Percentiles rank a stretch among this genome's conserved stretches.
These are phyloP conservation scores for Falco naumanni DNA, from an alignment of 2,797 vertebrate species.

Conservation along the genomic window DNA sequence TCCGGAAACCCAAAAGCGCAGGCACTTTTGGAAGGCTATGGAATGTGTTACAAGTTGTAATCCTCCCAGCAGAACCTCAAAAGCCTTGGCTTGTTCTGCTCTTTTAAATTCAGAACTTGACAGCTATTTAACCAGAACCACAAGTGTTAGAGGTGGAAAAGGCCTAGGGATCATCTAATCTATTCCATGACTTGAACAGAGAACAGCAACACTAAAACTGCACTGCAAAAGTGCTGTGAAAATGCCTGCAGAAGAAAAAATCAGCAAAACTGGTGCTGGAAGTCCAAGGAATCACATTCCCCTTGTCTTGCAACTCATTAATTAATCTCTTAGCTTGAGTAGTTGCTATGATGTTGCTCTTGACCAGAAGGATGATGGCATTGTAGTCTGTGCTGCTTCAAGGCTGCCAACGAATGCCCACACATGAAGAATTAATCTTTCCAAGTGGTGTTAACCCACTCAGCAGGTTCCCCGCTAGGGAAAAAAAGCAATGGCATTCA, in stretches of 20 bases:
- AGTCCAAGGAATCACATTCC: neutral
- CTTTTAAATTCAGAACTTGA: conserved; percentile 48
- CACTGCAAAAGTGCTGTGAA: neutral
- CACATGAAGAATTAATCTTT: conserved; percentile 41
- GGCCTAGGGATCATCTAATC: conserved; percentile 53
- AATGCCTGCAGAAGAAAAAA: neutral
- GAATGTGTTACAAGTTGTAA: conserved; percentile 40
- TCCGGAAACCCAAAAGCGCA: neutral
- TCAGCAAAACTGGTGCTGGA: neutral
- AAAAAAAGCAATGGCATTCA: conserved; percentile 4
- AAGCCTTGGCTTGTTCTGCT: conserved; percentile 54
- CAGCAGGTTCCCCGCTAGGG: neutral
- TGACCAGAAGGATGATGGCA: neutral
- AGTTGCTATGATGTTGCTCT: neutral
- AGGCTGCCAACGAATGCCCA: conserved; percentile 12
- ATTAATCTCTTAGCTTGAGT: neutral
- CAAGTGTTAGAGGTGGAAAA: conserved; percentile 46
- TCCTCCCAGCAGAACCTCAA: conserved; percentile 63
- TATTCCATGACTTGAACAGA: conserved; percentile 14
- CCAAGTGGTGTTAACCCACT: neutral
- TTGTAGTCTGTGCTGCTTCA: neutral
- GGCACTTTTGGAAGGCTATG: neutral
- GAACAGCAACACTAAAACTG: neutral
- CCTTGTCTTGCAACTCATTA: neutral
- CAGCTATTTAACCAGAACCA: conserved; percentile 59